Base-by-base conservation (phyloP, 1,140 invertebrate genomes). In the roundworm (Caenorhabditis elegans) region DNA sequence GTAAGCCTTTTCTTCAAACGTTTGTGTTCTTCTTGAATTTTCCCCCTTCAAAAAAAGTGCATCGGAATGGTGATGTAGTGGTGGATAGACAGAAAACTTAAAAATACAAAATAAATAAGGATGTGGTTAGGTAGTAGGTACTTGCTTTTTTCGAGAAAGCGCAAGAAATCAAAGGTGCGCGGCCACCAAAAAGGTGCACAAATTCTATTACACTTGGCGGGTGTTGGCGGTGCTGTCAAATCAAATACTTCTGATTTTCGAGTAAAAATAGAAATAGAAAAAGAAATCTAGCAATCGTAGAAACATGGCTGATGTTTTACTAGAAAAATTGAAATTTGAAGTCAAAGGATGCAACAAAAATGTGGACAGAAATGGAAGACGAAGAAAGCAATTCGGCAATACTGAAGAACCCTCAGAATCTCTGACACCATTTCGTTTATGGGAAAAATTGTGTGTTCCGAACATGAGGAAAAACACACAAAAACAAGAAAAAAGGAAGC, bases 351-450 rank as follows among this genome's bases (percentile, higher is more conserved):
- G n/a, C n/a, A n/a, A n/a, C n/a, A n/a, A n/a, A n/a, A n/a, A n/a
- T n/a, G n/a, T n/a, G n/a, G n/a, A n/a, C n/a, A n/a, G n/a, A n/a
- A n/a, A n/a, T 10, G 39, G 3, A 19, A 22, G 8, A 34, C 6
- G 17, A 22, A 70, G 15, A 43, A 22, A 70, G 34, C 31, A 70
- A 39, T 70, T 70, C 34, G 36, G 26, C 34, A 10, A 70, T 70
- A 70, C 60, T 70, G 60, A 70, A 70, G 34, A 70, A 39, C 31
- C 60, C 60, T 70, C 34, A 39, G 60, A 70, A 17, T 70, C n/a
- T n/a, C 17, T 70, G 55, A 60, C 31, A 36, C 55, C 55, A 60
- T 39, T 70, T 28, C 17, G 17, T 70, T 70, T 70, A 70, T 70
- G 60, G 19, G 60, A 39, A 39, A n/a, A 70, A 39, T 70, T 70